phyloP scores from a whole-genome alignment of 2,797 vertebrate genomes.

The Harpagifer antarcticus region DNA sequence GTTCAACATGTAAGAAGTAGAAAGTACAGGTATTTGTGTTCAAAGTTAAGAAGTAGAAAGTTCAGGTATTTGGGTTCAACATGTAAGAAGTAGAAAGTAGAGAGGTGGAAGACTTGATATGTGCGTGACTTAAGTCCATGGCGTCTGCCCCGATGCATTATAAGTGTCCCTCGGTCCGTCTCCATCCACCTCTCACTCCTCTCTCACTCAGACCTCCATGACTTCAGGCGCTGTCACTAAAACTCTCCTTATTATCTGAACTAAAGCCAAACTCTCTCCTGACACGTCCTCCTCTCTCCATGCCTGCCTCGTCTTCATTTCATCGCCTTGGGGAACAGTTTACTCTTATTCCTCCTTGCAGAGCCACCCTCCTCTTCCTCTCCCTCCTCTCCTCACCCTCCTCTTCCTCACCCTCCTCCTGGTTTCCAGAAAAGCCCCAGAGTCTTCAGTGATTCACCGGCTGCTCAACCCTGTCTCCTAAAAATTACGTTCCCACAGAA shows the following conservation, averaged over 20 bases:
- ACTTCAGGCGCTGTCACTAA: slow-evolving; percentile 35
- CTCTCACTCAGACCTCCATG: slow-evolving; percentile 22
- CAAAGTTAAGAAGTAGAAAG: too few relatives aligned
- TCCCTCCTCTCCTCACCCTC: background rate
- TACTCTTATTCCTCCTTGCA: slow-evolving; percentile 37
- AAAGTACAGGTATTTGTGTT: too few relatives aligned
- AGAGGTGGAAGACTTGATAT: slow-evolving; percentile 8
- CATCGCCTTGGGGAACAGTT: slow-evolving; percentile 52
- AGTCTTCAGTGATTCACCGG: slow-evolving; percentile 40
- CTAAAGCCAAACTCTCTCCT: slow-evolving; percentile 40
- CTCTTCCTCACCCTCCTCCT: slow-evolving; percentile 12
- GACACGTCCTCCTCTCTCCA: slow-evolving; percentile 26
- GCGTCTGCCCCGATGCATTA: slow-evolving; percentile 56
- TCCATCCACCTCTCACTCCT: slow-evolving; percentile 15
- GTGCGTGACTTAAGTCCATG: slow-evolving; percentile 28
- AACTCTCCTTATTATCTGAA: slow-evolving; percentile 54
- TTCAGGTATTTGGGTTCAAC: too few relatives aligned
- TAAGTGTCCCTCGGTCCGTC: slow-evolving; percentile 44
- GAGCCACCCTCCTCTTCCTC: slow-evolving; percentile 31
- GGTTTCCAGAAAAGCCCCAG: slow-evolving; percentile 32
- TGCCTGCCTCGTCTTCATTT: slow-evolving; percentile 37
- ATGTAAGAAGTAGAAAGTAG: too few relatives aligned
- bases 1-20: too few relatives aligned
- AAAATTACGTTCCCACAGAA: too few relatives aligned
- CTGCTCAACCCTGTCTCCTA: too few relatives aligned